Conservation (phyloP, 30 jellyfish, hydroid and myxozoan genomes). For the Morbakka virulenta region DNA sequence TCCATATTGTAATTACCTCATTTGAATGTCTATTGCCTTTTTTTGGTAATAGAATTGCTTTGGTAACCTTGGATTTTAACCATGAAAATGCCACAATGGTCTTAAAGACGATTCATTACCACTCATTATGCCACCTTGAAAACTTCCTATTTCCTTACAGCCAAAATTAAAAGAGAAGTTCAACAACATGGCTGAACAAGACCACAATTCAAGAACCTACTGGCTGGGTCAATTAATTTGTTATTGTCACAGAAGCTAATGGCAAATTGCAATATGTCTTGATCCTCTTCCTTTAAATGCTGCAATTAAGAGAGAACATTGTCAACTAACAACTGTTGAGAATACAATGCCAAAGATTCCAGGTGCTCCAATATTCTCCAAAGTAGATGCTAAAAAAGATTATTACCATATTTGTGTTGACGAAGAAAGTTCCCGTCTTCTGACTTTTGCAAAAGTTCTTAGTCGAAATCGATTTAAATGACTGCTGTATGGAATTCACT, state of each 20-base stretch:
- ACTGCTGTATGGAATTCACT: too few relatives aligned
- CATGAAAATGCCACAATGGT: too few relatives aligned
- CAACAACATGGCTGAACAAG: background rate
- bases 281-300: background rate
- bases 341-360: background rate
- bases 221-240: background rate
- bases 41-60: too few relatives aligned
- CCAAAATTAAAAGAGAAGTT: background rate
- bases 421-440: background rate
- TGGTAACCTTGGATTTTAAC: too few relatives aligned
- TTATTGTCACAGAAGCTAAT: background rate
- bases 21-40: too few relatives aligned
- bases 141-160: too few relatives aligned
- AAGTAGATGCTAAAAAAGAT: background rate
- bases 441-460: too few relatives aligned
- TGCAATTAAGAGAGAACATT: background rate
- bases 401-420: background rate
- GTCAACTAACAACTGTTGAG: background rate
- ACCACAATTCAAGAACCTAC: background rate
- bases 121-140: too few relatives aligned
- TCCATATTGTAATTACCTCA: too few relatives aligned
- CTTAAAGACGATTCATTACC: too few relatives aligned
- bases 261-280: background rate
- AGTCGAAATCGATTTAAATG: too few relatives aligned
- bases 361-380: background rate